Base-by-base conservation (phyloP, 2,888 invertebrate species). In the Apodemia mormo region DNA sequence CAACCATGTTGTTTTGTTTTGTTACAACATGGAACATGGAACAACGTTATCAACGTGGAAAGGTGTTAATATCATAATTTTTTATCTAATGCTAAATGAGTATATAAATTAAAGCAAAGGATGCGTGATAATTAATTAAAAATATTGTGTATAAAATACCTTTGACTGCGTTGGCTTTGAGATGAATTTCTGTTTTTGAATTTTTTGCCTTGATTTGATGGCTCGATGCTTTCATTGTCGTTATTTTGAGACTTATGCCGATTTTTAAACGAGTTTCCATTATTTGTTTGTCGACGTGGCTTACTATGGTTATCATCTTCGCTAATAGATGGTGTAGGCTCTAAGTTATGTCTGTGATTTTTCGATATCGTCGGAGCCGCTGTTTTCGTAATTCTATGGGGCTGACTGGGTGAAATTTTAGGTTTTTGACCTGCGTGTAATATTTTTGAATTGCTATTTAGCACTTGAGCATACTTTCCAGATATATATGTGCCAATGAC, bases 401-500 rank as follows among this genome's bases (percentile, higher is more conserved):
- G 94, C 58, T 94, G 95, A 54, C 95, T 94, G 0, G 96, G 95
- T 61, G 95, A 94, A 73, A 96, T 95, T 88, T 96, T 96, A 8
- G 90, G 94, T 80, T 95, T 94, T 75, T 94, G 94, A 2, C 90
- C 92, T 66, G 86, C 76, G 45, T 85, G 82, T 71, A 95, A 86
- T 56, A 96, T 89, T 81, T 95, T 96, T 0, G 97, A 97, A 58
- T 96, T 96, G 80, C 97, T 97, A 81, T 97, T 97, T 45, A 97
- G 89, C 10, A 97, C 96, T 89, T 98, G 97, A 3, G 97, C 97
- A 85, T 98, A 97, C 89, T 97, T 97, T 56, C 97, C 97, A 67
- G 96, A 96, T 79, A 97, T 97, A 82, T 96, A 97, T 4, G 98
- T 97, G 40, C 98, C 97, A 78, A 97, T 96, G n/a, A 98, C 97